Evolutionary conservation across 2,797 vertebrate species (phyloP), one percentile per base, ranked within the genome.

Genomic region (Craterocephalus amniculus): DNA sequence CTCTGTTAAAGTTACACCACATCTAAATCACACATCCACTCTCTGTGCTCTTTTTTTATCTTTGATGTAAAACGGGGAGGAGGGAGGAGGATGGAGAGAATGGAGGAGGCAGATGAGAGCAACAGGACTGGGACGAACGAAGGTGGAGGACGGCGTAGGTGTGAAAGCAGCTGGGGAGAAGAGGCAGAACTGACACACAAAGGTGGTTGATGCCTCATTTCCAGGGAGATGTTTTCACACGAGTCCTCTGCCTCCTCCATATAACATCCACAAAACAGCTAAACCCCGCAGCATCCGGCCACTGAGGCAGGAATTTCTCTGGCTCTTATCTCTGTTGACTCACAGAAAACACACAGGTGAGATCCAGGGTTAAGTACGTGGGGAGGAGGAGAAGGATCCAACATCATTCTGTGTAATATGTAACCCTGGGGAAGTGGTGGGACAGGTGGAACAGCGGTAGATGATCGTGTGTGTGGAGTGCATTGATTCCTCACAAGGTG

Each of bases 141-240:
- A 69, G 84, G 77, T 67, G 80, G 84, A 89, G 83, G 85, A 87
- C 38, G 51, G 56, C n/a, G 90, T 89, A 86, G 90, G 90, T 86
- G 90, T 87, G 43, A 69, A 86, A 85, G 89, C 85, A 90, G 83
- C 77, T 79, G 84, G 80, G 76, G 80, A 71, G 84, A 86, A 74
- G 79, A 84, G 86, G 85, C 79, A 81, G 78, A 72, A 16, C 82
- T 87, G 84, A 87, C 80, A 84, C 87, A 86, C 76, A 88, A 87
- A 87, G 86, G 88, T 88, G 83, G 85, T 85, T 76, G 67, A 36
- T 76, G 81, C 72, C 76, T 81, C 79, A 72, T 79, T 87, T 90
- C 81, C 86, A 78, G 71, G 38, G 84, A 85, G 85, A 85, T 62
- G 61, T 55, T 59, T 67, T 87, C 84, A 75, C 77, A 6, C 26